phyloP scores from a whole-genome alignment of 2,113 vertebrate genomes.

The Apaloderma vittatum region DNA sequence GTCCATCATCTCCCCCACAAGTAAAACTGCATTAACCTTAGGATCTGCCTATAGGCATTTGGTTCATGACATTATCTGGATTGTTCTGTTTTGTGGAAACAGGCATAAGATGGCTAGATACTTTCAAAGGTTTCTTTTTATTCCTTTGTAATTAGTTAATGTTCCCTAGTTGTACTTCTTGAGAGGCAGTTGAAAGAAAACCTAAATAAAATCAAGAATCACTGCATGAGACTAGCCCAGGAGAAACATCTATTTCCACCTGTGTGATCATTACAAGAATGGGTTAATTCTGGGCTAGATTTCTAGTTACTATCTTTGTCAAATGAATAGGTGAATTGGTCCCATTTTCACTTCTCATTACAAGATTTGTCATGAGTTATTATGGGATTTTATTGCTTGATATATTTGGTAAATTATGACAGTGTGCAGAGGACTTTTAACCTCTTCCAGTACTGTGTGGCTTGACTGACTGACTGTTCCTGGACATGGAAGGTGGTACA shows the following conservation, averaged over 20 bases:
- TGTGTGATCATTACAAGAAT: constrained; percentile 11
- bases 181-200: not conserved
- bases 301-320: constrained; percentile 66
- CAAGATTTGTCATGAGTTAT: constrained; percentile 81
- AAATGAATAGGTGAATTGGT: constrained; percentile 78
- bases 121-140: not conserved
- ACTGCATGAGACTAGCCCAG: not conserved
- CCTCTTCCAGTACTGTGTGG: constrained; percentile 66
- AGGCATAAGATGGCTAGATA: not conserved
- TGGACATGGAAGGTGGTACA: not conserved
- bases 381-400: constrained; percentile 71
- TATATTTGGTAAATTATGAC: constrained; percentile 78
- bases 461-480: constrained; percentile 58
- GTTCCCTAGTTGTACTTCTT: not conserved
- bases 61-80: not conserved
- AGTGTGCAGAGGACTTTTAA: constrained; percentile 71
- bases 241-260: not conserved
- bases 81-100: not conserved
- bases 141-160: not conserved
- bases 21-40: not conserved
- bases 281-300: constrained; percentile 47
- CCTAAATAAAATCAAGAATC: not conserved
- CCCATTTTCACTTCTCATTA: constrained; percentile 83
- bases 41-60: not conserved
- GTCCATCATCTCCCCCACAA: not conserved